phyloP scores from a whole-genome alignment of 2,888 invertebrate species.

The Euclidia mi region DNA sequence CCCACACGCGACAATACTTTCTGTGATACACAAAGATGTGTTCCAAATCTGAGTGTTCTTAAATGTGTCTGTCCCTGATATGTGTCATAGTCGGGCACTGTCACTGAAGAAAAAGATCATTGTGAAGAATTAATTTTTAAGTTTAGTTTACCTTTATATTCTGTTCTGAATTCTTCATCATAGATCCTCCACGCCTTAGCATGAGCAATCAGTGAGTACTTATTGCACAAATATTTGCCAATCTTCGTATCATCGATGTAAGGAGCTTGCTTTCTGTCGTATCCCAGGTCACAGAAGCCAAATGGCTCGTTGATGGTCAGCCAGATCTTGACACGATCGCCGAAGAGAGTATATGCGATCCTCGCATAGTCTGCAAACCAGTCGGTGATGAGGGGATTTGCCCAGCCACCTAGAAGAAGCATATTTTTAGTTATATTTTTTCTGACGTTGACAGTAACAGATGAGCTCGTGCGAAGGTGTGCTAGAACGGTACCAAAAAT shows the following conservation, averaged over 20 bases:
- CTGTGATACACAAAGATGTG: too few species aligned
- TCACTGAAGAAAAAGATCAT: too few species aligned
- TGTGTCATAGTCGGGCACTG: too few species aligned
- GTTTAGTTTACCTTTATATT: background rate
- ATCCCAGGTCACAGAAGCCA: background rate
- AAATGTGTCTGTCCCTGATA: too few species aligned
- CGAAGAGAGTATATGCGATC: background rate
- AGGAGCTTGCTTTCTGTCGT: background rate
- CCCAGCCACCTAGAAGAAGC: constrained; percentile 7
- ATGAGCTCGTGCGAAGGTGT: too few species aligned
- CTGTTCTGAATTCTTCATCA: constrained; percentile 9
- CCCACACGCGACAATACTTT: too few species aligned
- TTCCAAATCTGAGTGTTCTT: too few species aligned
- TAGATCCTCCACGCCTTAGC: constrained; percentile 10
- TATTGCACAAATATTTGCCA: constrained; percentile 2
- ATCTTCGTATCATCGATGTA: background rate
- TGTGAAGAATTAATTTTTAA: too few species aligned
- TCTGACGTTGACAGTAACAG: too few species aligned
- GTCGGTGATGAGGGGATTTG: background rate
- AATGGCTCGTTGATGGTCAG: constrained; percentile 3
- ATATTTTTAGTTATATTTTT: too few species aligned
- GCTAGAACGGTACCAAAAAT: too few species aligned
- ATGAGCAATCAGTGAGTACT: constrained; percentile 2
- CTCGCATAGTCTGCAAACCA: constrained; percentile 7
- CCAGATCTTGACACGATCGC: constrained; percentile 1